Evolutionary conservation across 2,797 vertebrate species (phyloP), one percentile per base, ranked within the genome.

Genomic region (Brachymystax lenok): DNA sequence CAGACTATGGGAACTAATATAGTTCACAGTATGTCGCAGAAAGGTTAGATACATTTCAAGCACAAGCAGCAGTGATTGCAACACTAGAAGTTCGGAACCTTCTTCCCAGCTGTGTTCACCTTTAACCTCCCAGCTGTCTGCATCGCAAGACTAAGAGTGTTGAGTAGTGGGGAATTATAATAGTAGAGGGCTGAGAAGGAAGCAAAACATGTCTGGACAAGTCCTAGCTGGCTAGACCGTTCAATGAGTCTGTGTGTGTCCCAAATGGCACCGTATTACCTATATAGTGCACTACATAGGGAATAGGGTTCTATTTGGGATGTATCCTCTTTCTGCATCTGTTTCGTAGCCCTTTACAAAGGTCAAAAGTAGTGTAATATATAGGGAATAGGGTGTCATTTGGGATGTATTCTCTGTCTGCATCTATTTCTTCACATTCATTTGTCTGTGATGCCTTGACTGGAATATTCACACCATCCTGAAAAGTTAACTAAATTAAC

Each of bases 101-200:
- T 54, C 46, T 50, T 69, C 21, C 59, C 71, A 61, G 64, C 52
- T 35, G 8, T 50, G 30, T 33, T 77, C 59, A 46, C 8, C 24
- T 71, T n/a, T 71, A 21, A 78, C 21, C 63, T 16, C 69, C 61
- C 71, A 78, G 77, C 72, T 69, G 71, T 35, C 40, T 78, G 33
- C 7, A 21, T 59, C 72, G 35, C 69, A 73, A 64, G 59, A 77
- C 40, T 12, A 14, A 13, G 16, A 40, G 50, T 28, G 28, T 35
- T 46, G 33, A 59, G 17, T 6, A 17, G 19, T 17, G 30, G 13
- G 33, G 64, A n/a, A 46, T 33, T 19, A 70, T 17, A 5, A 7
- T 19, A 17, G 14, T 16, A 68, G 12, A 8, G 7, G 64, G 13
- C 66, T 16, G 28, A 30, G 3, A 35, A 30, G 7, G 17, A 50